Evolutionary conservation across 2,888 invertebrate species (phyloP).

Genomic region (Ichneumon xanthorius): DNA sequence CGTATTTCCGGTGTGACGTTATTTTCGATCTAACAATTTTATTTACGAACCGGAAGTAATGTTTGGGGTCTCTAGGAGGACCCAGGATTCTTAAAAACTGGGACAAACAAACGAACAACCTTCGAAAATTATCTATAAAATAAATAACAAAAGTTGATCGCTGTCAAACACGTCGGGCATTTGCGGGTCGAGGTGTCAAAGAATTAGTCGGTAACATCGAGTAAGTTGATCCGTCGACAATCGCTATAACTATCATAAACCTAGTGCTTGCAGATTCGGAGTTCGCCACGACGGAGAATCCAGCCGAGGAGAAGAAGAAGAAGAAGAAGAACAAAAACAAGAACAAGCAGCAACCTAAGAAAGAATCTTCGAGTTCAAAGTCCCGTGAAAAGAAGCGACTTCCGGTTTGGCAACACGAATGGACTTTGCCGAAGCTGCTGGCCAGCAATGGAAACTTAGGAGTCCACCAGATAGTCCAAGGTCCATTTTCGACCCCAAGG

Average conservation of each 20-base stretch:
- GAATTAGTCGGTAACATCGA: neutral
- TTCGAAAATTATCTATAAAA: neutral
- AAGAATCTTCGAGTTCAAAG: constrained; percentile 9
- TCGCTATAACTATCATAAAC: constrained; percentile 9
- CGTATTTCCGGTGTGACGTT: no score
- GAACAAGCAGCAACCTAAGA: neutral
- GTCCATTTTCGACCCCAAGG: constrained; percentile 70
- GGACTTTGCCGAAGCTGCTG: constrained; percentile 61
- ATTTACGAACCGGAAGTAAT: no score
- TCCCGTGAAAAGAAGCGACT: neutral
- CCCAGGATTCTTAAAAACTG: neutral
- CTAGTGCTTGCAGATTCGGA: constrained; percentile 47
- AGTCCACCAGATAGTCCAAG: constrained; percentile 68
- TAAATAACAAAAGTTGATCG: constrained; percentile 7
- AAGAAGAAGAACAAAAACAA: neutral
- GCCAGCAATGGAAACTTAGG: constrained; percentile 52
- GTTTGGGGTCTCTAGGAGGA: no score
- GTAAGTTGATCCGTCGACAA: constrained; percentile 19
- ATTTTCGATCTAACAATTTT: no score
- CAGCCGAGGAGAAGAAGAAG: neutral
- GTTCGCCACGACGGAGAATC: neutral
- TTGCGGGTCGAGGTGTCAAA: constrained; percentile 11
- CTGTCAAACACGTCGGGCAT: constrained; percentile 40
- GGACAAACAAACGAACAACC: constrained; percentile 20
- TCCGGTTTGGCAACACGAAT: constrained; percentile 68